Percentiles rank a stretch among this genome's conserved stretches.
phyloP scores from a whole-genome alignment of 2,797 vertebrate species.

The Phoxinus dragarum region DNA sequence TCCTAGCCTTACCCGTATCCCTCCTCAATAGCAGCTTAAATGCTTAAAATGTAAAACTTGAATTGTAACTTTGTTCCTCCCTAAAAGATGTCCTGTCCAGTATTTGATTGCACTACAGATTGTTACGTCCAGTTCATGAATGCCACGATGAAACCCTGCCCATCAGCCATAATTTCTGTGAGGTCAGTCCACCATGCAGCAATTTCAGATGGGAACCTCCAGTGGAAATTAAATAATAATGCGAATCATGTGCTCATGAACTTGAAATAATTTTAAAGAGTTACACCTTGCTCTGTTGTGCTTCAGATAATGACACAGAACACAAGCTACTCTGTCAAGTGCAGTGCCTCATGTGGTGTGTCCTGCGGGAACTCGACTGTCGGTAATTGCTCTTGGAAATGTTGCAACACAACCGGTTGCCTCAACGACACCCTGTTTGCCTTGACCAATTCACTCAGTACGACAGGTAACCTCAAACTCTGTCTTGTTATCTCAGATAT shows the following conservation, averaged over 20 bases:
- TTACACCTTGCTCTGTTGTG: slow-evolving; percentile 33
- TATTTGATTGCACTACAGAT: slow-evolving; percentile 72
- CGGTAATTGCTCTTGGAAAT: slow-evolving; percentile 71
- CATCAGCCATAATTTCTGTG: slow-evolving; percentile 58
- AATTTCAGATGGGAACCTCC: background rate
- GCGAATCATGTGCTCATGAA: background rate
- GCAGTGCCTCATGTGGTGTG: slow-evolving; percentile 69
- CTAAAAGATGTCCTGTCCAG: slow-evolving; percentile 72
- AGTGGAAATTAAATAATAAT: slow-evolving; percentile 9
- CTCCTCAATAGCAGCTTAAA: background rate
- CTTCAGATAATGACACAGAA: slow-evolving; percentile 73
- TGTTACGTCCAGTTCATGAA: slow-evolving; percentile 72
- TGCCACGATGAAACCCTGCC: slow-evolving; percentile 62
- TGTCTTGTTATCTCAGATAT: background rate
- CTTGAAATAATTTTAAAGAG: background rate
- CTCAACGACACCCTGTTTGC: slow-evolving; percentile 68
- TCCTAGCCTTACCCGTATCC: background rate
- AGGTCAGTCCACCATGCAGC: slow-evolving; percentile 67
- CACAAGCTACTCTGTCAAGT: slow-evolving; percentile 69
- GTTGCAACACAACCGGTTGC: slow-evolving; percentile 77
- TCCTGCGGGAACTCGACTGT: slow-evolving; percentile 57
- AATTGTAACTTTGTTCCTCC: background rate
- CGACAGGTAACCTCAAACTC: slow-evolving; percentile 67
- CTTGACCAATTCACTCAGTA: slow-evolving; percentile 57
- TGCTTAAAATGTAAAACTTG: background rate